Base-by-base conservation (phyloP, 2,888 invertebrate genomes). In the Artemia sp. region DNA sequence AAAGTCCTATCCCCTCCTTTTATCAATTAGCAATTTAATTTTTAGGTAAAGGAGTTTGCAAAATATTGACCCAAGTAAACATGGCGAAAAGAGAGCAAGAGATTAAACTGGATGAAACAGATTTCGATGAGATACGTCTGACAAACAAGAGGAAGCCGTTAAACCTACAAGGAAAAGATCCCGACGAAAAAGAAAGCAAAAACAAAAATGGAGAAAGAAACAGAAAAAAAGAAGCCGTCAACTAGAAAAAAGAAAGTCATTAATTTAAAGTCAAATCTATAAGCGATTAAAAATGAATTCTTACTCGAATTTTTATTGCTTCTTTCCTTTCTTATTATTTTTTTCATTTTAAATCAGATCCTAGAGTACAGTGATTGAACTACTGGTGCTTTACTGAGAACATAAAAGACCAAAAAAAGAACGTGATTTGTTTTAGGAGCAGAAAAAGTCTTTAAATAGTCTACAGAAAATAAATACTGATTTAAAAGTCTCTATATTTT, bases 81-180 rank as follows among this genome's bases (percentile, higher is more conserved):
- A 91, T 96, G 51, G 87, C 93, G 0, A 88, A 90, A 73, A 85
- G 95, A 71, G 93, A 96, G 78, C 92, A 94, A 5, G 91, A 94
- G 78, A 90, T 97, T 67, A 86, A 86, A 77, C 78, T 96, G 69
- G 94, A 95, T 76, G 90, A 93, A 77, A 86, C 85, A 71, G 89
- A 93, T 79, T 95, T 95, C 77, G 92, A 90, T 77, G 91, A 93
- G 78, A 84, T 88, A 74, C 87, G 86, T 76, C 83, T 86, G 75
- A 90, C 89, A 74, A 92, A 96, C 80, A 86, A 90, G 74, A 81
- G 88, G 74, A 96, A 95, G 78, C 85, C 89, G 71, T 85, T 93
- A 82, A 86, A 94, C 73, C 80, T 91, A 76, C 88, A 92, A 72
- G 93, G 92, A 6, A 84, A 86, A 72, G 87, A 90, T 80, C 89